phyloP scores from a whole-genome alignment of 2,113 vertebrate genomes.

The Piprites chloris region DNA sequence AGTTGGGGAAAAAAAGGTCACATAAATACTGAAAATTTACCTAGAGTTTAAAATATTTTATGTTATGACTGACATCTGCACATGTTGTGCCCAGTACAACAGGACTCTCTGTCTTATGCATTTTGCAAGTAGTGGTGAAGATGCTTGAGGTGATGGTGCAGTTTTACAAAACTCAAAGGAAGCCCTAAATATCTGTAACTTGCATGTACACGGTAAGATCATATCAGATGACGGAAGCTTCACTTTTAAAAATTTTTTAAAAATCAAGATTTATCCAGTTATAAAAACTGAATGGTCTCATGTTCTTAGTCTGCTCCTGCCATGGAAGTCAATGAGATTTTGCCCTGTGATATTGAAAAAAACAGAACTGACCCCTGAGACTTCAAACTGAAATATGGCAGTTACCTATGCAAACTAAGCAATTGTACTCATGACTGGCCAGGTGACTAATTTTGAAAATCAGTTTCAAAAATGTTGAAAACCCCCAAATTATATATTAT shows the following conservation, averaged over 20 bases:
- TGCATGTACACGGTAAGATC: neutral
- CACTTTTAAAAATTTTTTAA: neutral
- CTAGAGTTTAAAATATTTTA: rapidly evolving
- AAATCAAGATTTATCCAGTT: neutral
- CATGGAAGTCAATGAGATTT: neutral
- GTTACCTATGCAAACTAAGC: neutral
- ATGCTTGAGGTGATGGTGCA: neutral
- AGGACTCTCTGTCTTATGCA: neutral
- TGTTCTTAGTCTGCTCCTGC: neutral
- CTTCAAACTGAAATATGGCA: neutral
- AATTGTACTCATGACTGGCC: neutral
- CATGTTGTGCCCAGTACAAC: neutral
- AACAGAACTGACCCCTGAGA: neutral
- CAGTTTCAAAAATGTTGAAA: neutral
- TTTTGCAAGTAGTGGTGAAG: neutral
- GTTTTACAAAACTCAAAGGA: neutral
- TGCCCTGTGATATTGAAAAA: neutral
- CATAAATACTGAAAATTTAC: neutral
- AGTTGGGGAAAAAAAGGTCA: neutral
- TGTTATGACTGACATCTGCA: neutral
- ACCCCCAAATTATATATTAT: neutral
- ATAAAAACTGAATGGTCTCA: neutral
- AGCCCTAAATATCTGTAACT: neutral
- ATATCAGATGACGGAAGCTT: neutral
- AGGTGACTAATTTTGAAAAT: neutral